A percentile compares a stretch with the other conserved stretches of the same genome.
These are phyloP conservation scores for Chelon auratus DNA, from an alignment of 2,797 vertebrate genomes.

Conservation along the genomic window DNA sequence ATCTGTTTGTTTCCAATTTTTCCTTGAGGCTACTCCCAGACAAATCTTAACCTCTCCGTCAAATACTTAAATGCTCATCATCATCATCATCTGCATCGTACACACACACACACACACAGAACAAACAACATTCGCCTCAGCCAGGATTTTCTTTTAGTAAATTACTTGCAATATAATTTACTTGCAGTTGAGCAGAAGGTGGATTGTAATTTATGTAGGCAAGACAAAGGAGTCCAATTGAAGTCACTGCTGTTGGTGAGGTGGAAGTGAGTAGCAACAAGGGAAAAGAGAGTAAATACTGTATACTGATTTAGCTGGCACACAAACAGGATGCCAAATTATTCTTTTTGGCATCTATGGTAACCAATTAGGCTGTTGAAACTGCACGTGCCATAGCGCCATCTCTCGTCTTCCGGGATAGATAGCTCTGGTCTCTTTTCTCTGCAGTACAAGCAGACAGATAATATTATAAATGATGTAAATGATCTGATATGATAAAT, in stretches of 20 bases:
- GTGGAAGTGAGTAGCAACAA: background rate
- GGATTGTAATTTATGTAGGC: background rate
- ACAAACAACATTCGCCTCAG: background rate
- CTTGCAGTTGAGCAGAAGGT: background rate
- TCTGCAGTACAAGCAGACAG: too few relatives aligned
- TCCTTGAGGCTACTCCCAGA: conserved; percentile 3
- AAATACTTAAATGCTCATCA: conserved; percentile 23
- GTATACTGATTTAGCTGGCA: too few relatives aligned
- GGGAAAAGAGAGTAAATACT: background rate
- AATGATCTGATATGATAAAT: too few relatives aligned
- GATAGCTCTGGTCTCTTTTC: too few relatives aligned
- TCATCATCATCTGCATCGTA: background rate
- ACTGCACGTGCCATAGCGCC: too few relatives aligned
- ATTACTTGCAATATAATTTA: background rate
- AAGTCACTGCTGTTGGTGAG: background rate
- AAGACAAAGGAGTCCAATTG: background rate
- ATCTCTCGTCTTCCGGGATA: too few relatives aligned
- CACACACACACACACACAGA: too few relatives aligned
- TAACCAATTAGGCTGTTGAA: too few relatives aligned
- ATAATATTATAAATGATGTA: too few relatives aligned
- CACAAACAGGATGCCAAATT: too few relatives aligned
- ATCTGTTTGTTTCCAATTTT: conserved; percentile 22
- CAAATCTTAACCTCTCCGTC: conserved; percentile 3
- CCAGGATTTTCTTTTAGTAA: background rate
- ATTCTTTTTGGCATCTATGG: too few relatives aligned